phyloP scores from a whole-genome alignment of 1,140 invertebrate species.

The Papilio glaucus region DNA sequence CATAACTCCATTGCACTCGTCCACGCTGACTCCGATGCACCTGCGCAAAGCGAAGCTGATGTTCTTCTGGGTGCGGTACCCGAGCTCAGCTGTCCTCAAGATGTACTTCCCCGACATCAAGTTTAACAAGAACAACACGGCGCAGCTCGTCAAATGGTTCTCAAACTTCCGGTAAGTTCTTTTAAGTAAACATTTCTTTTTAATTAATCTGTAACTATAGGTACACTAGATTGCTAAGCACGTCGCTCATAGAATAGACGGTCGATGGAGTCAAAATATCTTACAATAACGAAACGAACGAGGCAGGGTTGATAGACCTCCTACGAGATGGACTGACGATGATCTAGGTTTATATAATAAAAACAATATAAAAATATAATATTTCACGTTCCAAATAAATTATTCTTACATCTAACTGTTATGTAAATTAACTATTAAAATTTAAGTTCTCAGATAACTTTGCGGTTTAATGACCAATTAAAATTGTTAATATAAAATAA shows the following conservation, averaged over 20 bases:
- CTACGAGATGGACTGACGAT: too few relatives aligned
- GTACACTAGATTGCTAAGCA: too few relatives aligned
- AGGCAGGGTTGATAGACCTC: too few relatives aligned
- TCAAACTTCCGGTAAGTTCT: constrained; percentile 99
- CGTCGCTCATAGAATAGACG: too few relatives aligned
- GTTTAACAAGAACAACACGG: constrained; percentile 99
- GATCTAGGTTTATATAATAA: too few relatives aligned
- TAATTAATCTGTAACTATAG: too few relatives aligned
- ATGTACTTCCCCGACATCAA: constrained; percentile 99
- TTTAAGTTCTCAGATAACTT: background rate
- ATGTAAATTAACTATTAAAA: background rate
- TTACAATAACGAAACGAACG: too few relatives aligned
- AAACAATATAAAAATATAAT: too few relatives aligned
- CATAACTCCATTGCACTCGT: constrained; percentile 94
- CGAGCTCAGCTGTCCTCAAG: constrained; percentile 98
- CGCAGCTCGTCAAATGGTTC: constrained; percentile 99
- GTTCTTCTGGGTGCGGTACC: constrained; percentile 99
- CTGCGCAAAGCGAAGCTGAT: constrained; percentile 99
- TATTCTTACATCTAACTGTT: background rate
- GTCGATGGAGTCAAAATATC: too few relatives aligned
- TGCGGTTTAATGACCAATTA: background rate
- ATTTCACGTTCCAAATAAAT: constrained; percentile 7
- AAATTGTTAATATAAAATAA: background rate
- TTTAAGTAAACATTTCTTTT: too few relatives aligned
- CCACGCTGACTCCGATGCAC: constrained; percentile 99